These are phyloP conservation scores for Enteromius trimaculatus DNA, from an alignment of 2,797 vertebrate species.

Conservation along the genomic window DNA sequence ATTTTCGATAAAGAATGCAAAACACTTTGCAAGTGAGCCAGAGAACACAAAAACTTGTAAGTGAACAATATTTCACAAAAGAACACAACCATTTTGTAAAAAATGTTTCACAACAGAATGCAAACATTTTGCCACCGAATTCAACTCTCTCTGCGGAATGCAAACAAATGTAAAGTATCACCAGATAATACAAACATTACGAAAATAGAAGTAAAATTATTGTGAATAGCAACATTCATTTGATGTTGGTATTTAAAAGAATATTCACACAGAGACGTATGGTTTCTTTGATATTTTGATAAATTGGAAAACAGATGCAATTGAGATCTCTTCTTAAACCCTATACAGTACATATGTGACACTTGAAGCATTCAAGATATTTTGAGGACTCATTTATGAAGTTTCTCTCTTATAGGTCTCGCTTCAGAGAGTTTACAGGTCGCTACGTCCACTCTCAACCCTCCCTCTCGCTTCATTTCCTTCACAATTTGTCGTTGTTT, in stretches of 20 bases:
- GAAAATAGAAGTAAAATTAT: neutral
- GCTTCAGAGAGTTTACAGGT: neutral
- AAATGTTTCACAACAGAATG: neutral
- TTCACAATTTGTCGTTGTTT: conserved; percentile 22
- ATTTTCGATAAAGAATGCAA: neutral
- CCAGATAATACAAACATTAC: neutral
- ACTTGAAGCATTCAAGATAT: neutral
- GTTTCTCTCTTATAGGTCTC: conserved; percentile 18
- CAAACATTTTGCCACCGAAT: neutral
- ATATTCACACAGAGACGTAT: neutral
- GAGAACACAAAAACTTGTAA: neutral
- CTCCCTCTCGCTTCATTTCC: conserved; percentile 31
- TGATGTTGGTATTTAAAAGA: neutral
- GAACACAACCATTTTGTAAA: neutral
- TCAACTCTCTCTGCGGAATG: neutral
- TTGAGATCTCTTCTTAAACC: neutral
- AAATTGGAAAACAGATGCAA: neutral
- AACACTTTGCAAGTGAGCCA: neutral
- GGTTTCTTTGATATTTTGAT: neutral
- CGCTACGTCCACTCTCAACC: neutral
- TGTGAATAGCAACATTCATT: neutral
- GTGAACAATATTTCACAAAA: neutral
- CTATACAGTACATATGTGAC: neutral
- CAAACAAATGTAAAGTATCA: neutral
- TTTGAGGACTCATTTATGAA: neutral